These are phyloP conservation scores for Thalassaphorura encarpata DNA, from an alignment of 1,140 invertebrate genomes.

Conservation along the genomic window DNA sequence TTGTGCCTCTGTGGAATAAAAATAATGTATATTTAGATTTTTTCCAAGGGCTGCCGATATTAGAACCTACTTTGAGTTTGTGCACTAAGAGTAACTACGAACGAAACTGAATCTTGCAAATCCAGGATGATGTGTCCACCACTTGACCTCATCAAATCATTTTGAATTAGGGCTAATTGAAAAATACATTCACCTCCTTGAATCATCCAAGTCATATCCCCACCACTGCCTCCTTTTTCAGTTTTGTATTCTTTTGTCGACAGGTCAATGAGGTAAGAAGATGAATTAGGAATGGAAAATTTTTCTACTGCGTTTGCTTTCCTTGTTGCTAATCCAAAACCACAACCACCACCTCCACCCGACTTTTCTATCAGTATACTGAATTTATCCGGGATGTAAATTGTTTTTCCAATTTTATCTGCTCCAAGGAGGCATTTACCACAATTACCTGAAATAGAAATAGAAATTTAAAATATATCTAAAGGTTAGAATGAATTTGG, in stretches of 20 bases:
- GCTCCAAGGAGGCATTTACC: neutral
- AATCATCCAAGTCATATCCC: neutral
- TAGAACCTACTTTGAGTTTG: neutral
- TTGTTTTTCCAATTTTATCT: neutral
- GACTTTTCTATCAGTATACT: neutral
- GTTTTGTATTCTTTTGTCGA: neutral
- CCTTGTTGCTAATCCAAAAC: neutral
- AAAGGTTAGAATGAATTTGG: too few relatives aligned
- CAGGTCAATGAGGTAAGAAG: neutral
- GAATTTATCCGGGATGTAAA: neutral
- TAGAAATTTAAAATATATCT: too few relatives aligned
- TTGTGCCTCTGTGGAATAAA: too few relatives aligned
- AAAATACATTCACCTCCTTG: neutral
- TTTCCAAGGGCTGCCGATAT: too few relatives aligned
- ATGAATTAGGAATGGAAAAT: neutral
- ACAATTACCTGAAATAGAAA: neutral
- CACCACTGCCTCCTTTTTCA: neutral
- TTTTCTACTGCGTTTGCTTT: neutral
- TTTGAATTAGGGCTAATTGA: neutral
- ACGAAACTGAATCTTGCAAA: neutral
- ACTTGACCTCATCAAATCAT: neutral
- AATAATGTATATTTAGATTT: too few relatives aligned
- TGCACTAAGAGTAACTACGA: neutral
- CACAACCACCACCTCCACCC: too few relatives aligned
- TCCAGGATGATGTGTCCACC: neutral